Evolutionary conservation across 2,888 invertebrate species (phyloP), one percentile per base, ranked within the genome.

Genomic region (Heliconius erato): DNA sequence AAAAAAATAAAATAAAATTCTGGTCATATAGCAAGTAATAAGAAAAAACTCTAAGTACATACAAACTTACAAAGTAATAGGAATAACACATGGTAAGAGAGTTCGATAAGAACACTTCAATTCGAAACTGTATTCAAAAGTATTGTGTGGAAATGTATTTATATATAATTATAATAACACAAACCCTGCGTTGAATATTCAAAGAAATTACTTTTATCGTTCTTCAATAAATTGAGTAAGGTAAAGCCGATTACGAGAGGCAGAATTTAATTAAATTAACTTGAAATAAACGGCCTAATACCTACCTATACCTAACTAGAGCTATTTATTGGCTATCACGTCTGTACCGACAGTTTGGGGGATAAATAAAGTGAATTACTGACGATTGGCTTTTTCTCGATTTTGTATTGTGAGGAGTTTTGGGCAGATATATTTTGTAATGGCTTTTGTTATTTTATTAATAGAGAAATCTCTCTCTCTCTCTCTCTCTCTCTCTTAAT

Each of bases 191-290:
- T n/a, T 28, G 44, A 78, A 68, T 65, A 74, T 72, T 74, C 44
- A 72, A 67, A 65, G 63, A 74, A 80, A 65, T 71, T 67, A 65
- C n/a, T 63, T 68, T 81, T 71, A 81, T 77, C 59, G 59, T 69
- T 23, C 32, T 44, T 67, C 78, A 77, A 81, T 81, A 79, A 79
- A 79, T 80, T 54, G 74, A 63, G 59, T 44, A 78, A 81, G n/a
- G 69, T 59, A 81, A 76, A 81, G 81, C 76, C 44, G 81, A 81
- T 69, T 81, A 69, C 81, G 40, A 59, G 44, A 23, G 74, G 74
- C 74, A 74, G 74, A 77, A 77, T 81, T 77, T 81, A 81, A 77
- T 81, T 77, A 77, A 77, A 77, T 81, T 81, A 81, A 81, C 69
- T 74, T 63, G 69, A 40, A 69, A 69, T 23, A 69, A 76, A 77